Evolutionary conservation across 2,113 vertebrate genomes (phyloP).

Genomic region (Salvelinus namaycush): DNA sequence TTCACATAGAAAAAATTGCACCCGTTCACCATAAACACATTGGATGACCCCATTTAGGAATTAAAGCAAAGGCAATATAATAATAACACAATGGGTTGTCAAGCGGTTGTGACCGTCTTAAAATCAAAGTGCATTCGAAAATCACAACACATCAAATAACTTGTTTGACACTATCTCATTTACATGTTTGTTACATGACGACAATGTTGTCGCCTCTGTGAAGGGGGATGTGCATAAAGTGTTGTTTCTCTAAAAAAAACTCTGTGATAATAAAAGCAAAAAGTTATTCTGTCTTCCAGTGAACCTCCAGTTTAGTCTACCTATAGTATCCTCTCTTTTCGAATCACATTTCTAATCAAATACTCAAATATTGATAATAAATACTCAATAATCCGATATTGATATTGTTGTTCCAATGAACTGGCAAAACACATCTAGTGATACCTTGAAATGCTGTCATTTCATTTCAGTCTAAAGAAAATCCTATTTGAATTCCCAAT

Average conservation of each 20-base stretch:
- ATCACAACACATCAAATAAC: slow-evolving; percentile 48
- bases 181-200: slow-evolving; percentile 25
- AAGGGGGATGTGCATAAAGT: slow-evolving; percentile 12
- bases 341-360: background rate
- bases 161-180: slow-evolving; percentile 47
- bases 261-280: slow-evolving; percentile 16
- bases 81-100: slow-evolving; percentile 25
- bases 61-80: slow-evolving; percentile 12
- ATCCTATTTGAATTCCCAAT: background rate
- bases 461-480: background rate
- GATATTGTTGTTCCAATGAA: background rate
- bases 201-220: background rate
- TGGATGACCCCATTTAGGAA: slow-evolving; percentile 26
- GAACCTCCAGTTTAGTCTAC: background rate
- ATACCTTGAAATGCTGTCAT: background rate
- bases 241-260: slow-evolving; percentile 34
- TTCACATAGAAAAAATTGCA: slow-evolving; percentile 61
- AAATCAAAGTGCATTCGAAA: slow-evolving; percentile 42
- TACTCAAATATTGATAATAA: background rate
- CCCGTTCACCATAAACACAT: slow-evolving; percentile 58
- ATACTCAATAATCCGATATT: background rate
- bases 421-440: background rate
- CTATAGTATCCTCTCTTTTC: background rate
- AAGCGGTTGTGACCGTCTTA: slow-evolving; percentile 23
- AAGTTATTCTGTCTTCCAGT: background rate